A percentile compares a stretch with the other conserved stretches of the same genome.
phyloP scores from a whole-genome alignment of 2,888 invertebrate genomes.

The Tinea pellionella region DNA sequence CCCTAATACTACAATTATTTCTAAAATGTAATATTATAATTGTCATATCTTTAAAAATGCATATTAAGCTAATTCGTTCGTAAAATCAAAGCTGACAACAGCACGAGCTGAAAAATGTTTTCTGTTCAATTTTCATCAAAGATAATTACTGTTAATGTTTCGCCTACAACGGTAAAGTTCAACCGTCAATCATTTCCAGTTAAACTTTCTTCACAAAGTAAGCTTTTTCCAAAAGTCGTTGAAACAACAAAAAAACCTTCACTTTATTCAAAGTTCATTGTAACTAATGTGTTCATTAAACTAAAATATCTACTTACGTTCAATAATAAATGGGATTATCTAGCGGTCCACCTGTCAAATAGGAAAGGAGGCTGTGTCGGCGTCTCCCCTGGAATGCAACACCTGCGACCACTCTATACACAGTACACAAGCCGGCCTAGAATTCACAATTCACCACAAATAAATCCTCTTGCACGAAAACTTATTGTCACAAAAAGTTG shows the following conservation, averaged over 20 bases:
- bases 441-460: background rate
- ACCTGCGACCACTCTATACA: slow-evolving; percentile 54
- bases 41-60: too few species aligned
- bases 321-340: slow-evolving; percentile 29
- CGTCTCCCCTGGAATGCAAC: slow-evolving; percentile 58
- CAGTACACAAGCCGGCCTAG: slow-evolving; percentile 19
- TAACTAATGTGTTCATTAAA: background rate
- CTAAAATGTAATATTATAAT: too few species aligned
- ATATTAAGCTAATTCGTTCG: too few species aligned
- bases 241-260: background rate
- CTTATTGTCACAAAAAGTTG: background rate
- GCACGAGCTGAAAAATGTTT: too few species aligned
- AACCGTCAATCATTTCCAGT: background rate
- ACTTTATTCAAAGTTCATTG: background rate
- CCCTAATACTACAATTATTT: too few species aligned
- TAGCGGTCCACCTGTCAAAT: slow-evolving; percentile 49
- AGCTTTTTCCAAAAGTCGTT: background rate
- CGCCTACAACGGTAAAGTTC: background rate
- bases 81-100: too few species aligned
- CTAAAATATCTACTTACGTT: slow-evolving; percentile 20
- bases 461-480: background rate
- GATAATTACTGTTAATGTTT: background rate
- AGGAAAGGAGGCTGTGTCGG: slow-evolving; percentile 51
- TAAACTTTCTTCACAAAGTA: background rate
- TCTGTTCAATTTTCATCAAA: background rate